These are phyloP conservation scores for Esox masquinongy DNA, from an alignment of 2,797 vertebrate genomes.

Conservation along the genomic window DNA sequence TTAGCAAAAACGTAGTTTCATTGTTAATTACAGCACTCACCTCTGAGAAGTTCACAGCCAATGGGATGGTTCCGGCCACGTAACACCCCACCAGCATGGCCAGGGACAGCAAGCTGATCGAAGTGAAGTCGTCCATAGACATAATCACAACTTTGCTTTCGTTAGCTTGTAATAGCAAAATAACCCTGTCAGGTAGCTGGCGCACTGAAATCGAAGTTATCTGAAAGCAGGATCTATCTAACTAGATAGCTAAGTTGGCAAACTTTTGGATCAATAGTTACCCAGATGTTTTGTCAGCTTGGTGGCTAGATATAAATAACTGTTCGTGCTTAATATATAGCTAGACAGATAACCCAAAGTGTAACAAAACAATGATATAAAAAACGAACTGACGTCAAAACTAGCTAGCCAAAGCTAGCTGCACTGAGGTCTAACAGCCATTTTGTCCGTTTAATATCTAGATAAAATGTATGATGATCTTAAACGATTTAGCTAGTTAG, in stretches of 20 bases:
- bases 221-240: background rate
- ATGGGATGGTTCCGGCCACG: constrained; percentile 93
- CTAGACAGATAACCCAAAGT: background rate
- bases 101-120: constrained; percentile 92
- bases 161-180: background rate
- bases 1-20: background rate
- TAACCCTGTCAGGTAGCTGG: background rate
- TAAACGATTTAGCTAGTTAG: background rate
- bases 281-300: background rate
- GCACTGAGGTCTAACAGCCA: background rate
- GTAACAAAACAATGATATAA: background rate
- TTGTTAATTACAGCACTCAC: constrained; percentile 68
- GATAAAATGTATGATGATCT: background rate
- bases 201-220: background rate
- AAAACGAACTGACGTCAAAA: background rate
- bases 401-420: background rate
- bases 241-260: background rate
- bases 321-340: background rate
- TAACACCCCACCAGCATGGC: constrained; percentile 98
- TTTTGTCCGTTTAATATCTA: background rate
- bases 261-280: constrained; percentile 17
- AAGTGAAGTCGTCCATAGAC: constrained; percentile 94
- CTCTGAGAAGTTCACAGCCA: constrained; percentile 98
- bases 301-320: background rate
- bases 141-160: constrained; percentile 65